phyloP scores from a whole-genome alignment of 2,888 invertebrate genomes.

The Xestia rhomboidea region DNA sequence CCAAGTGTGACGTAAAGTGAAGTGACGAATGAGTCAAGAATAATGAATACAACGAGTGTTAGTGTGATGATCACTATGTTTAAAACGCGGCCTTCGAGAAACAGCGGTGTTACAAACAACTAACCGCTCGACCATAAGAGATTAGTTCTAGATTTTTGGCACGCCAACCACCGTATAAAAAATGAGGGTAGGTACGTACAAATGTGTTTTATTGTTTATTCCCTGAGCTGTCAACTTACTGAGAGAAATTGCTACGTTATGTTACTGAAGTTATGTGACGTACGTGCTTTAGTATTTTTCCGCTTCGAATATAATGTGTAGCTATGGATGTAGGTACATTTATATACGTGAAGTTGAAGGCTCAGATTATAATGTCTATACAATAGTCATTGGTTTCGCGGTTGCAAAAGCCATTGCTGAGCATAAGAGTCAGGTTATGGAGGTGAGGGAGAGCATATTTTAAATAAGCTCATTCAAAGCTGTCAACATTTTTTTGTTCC shows the following conservation, averaged over 20 bases:
- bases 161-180: slow-evolving; percentile 40
- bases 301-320: slow-evolving; percentile 27
- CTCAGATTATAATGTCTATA: slow-evolving; percentile 16
- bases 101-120: slow-evolving; percentile 19
- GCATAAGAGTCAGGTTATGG: too few species aligned
- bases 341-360: slow-evolving; percentile 2
- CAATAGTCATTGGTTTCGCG: background rate
- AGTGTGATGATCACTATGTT: background rate
- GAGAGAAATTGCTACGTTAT: slow-evolving; percentile 49
- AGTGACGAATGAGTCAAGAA: background rate
- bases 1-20: background rate
- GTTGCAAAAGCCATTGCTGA: background rate
- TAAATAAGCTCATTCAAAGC: background rate
- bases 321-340: background rate
- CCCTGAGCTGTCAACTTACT: slow-evolving; percentile 50
- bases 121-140: slow-evolving; percentile 35
- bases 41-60: background rate
- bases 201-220: slow-evolving; percentile 58
- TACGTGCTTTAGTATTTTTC: slow-evolving; percentile 51
- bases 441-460: background rate
- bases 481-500: too few species aligned
- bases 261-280: slow-evolving; percentile 47
- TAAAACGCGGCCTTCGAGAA: slow-evolving; percentile 19
- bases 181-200: slow-evolving; percentile 36
- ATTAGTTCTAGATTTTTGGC: slow-evolving; percentile 59